Base-by-base conservation (phyloP, 2,888 invertebrate genomes). In the Drosophila neonasuta region DNA sequence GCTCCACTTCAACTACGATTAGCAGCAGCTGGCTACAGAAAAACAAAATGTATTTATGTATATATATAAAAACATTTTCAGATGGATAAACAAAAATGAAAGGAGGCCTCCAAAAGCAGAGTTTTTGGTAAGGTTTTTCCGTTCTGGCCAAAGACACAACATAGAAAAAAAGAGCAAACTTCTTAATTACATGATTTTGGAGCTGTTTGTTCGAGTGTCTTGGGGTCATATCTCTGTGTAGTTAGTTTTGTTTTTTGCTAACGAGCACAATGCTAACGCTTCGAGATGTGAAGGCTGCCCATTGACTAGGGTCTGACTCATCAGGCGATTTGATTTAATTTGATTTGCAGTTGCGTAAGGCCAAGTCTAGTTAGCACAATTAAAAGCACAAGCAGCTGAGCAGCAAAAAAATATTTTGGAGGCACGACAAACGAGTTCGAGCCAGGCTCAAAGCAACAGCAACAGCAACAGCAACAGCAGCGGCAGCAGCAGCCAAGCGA, bases 391-490 rank as follows among this genome's bases (percentile, higher is more conserved):
- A 64, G 57, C 49, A 54, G 72, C 56, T 59, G 44, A 59, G 46
- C 45, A 29, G 30, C 45, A 50, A 36, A 11, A 34, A 11, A 36
- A 36, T 36, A 41, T 66, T 77, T 81, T 83, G 83, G 86, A 86
- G 83, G 86, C 83, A 83, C 83, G 86, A 86, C 84, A 85, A 82
- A 85, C 86, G 66, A 82, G 81, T 82, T 82, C 67, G 52, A 51
- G 54, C 32, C 67, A 60, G 62, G 63, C 79, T 73, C 66, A 73
- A 66, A 65, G 51, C 67, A 48, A 46, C 17, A 17, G 20, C 48
- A 34, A 13, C 49, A 65, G 51, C 67, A 48, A 46, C 17, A 17
- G 20, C 48, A 34, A 13, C 49, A 10, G 36, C 32, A 44, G 30
- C 42, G 11, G 39, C 29, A 24, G 15, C 24, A 36, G 36, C 52